Conservation (phyloP, 37 sponge, comb jelly and placozoan species). For the Spongia lamella region DNA sequence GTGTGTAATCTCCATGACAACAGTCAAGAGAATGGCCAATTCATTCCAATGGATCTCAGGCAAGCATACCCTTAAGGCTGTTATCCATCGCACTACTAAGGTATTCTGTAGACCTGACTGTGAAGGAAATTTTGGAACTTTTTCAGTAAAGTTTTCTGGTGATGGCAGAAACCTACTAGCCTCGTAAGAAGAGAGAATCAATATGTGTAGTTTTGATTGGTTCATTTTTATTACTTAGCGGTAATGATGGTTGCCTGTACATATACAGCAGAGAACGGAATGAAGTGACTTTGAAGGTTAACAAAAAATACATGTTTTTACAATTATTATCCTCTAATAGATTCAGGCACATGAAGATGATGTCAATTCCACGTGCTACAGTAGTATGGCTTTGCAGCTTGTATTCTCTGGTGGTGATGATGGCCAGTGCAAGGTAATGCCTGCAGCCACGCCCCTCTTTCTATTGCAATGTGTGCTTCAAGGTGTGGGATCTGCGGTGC, state of each 20-base stretch:
- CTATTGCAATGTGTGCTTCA: not conserved
- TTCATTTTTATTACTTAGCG: slow-evolving; percentile 23
- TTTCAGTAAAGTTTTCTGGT: slow-evolving; percentile 48
- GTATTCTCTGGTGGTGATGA: slow-evolving; percentile 81
- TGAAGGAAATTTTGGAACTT: slow-evolving; percentile 45
- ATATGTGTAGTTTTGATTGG: not conserved
- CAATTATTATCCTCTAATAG: slow-evolving; percentile 1
- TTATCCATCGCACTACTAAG: not conserved
- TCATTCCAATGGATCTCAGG: slow-evolving; percentile 53
- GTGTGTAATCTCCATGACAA: slow-evolving; percentile 69
- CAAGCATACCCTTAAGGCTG: too few species aligned
- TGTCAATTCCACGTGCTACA: slow-evolving; percentile 65
- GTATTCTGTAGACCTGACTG: slow-evolving; percentile 20
- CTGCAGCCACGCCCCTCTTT: too few species aligned
- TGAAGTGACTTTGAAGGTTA: slow-evolving; percentile 50
- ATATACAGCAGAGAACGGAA: slow-evolving; percentile 57
- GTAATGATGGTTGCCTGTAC: slow-evolving; percentile 76
- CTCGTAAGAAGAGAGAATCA: slow-evolving; percentile 38
- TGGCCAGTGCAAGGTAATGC: slow-evolving; percentile 49
- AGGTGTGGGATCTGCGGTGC: slow-evolving; percentile 87
- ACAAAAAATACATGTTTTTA: too few species aligned
- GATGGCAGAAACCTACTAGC: slow-evolving; percentile 70
- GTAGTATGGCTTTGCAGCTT: slow-evolving; percentile 50
- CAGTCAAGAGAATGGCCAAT: slow-evolving; percentile 26
- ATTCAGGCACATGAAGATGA: slow-evolving; percentile 81